Base-by-base conservation (phyloP, 2,888 invertebrate genomes). In the Psylliodes chrysocephalus region DNA sequence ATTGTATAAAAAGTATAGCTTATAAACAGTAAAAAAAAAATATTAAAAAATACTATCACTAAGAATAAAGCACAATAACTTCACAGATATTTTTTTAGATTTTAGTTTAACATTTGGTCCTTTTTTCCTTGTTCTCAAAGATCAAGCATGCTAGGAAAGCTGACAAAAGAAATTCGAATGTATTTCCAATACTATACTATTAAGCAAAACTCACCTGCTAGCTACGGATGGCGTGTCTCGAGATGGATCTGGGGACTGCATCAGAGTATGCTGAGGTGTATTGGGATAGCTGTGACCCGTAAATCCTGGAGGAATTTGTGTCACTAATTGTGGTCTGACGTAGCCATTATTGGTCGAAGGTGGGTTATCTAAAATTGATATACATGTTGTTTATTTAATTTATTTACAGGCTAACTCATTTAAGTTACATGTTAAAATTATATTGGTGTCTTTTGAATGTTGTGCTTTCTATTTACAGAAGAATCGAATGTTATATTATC, bases 261-360 rank as follows among this genome's bases (percentile, higher is more conserved):
- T 83, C 75, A 85, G 86, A 1, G 86, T 82, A 79, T 91, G 90
- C 79, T 91, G 90, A 0, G 93, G 91, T 8, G 90, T 90, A 42
- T 85, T 85, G 12, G 87, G 87, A 75, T 87, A 87, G 71, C 86
- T 86, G 61, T 80, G 81, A 57, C 81, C 81, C 56, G 81, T 85
- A 83, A 85, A 87, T 68, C 90, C 90, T 33, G 94, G 94, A 44
- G 94, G 94, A 44, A 95, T 90, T 63, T 93, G 92, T 0, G 93
- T 94, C 71, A 92, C 91, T 73, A 96, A 84, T 54, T 91, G 86
- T 18, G 94, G 94, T 79, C 90, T 91, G 65, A 95, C 94, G 83
- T 95, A 95, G 0, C 95, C 95, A 82, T 94, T 92, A 78, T 86
- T 88, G 0, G 89, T 84, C 71, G 88, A 86, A 44, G 85, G 84